Evolutionary conservation across 2,113 vertebrate genomes (phyloP), one percentile per base, ranked within the genome.

Genomic region (Callocephalon fimbriatum): DNA sequence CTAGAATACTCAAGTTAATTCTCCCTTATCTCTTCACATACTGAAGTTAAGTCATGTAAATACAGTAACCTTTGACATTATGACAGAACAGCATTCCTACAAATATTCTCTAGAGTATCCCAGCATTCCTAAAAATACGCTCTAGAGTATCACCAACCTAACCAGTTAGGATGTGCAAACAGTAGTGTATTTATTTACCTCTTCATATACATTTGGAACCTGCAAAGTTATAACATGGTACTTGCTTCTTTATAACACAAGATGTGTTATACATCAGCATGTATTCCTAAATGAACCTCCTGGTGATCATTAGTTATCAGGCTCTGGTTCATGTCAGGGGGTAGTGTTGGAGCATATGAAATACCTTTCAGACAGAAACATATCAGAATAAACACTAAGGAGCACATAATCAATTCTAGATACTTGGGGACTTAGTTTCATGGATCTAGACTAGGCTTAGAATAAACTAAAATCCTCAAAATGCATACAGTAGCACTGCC

Each of bases 291-390:
- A 51, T 26, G 21, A 78, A 35, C 4, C 12, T 66, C 15, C 19
- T 35, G 10, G 48, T 2, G 0, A 66, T 0, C 4, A 0, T 13
- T 15, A 67, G 22, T 72, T 47, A 54, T 4, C 19, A 32, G 4
- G 13, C 8, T 48, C 58, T 53, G 23, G 27, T 32, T 89, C 22
- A 7, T 31, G 8, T 19, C 35, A 74, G 0, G 1, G 8, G 21
- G 4, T 11, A 32, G 6, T 54, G 29, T 0, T 27, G 29, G n/a
- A 18, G 23, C 29, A 51, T 16, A 51, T 4, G 6, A 72, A 50
- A 20, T 45, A 32, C 12, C 12, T 62, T 61, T 17, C 31, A 63
- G 51, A 31, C 3, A 76, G 32, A 47, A 86, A n/a, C 1, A 54
- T 31, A 23, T 8, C 65, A 78, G 31, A 85, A 86, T 6, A 75